Base-by-base conservation (phyloP, 2,888 invertebrate species). In the Mamestra brassicae region DNA sequence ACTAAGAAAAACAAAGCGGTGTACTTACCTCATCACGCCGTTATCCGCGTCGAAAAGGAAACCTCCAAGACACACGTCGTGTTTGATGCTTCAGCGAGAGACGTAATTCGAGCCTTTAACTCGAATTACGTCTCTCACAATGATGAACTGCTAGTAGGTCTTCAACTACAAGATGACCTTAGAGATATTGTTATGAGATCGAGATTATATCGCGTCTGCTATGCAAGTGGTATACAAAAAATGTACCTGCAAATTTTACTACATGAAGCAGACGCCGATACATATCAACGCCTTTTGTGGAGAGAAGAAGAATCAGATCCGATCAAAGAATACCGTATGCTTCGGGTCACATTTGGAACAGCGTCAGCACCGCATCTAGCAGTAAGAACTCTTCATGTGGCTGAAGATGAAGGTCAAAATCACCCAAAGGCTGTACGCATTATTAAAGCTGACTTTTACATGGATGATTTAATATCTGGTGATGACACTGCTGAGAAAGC, bases 201-300 rank as follows among this genome's bases (percentile, higher is more conserved):
- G 81, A 64, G 88, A 47, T 80, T 70, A 26, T 71, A 89, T 38
- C 66, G 55, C 3, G 57, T 89, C 4, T 87, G 84, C 38, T 85
- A 88, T 45, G 84, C 84, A 0, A 72, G 84, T 13, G 88, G 88
- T 54, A 83, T 89, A 7, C 34, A 74, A 60, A 87, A 89, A 72
- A 90, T 91, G 89, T 91, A 89, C 52, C 52, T 88, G 26, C 75
- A 83, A 79, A 38, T 65, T n/a, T 54, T 54, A 34, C 13, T 65
- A 11, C 13, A 50, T 10, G 0, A 64, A 34, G 17, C 61, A 61
- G 66, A 73, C 45, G 52, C 58, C 17, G 55, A 74, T 64, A 42
- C 6, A 0, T 74, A 65, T 65, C 70, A 74, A 42, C 64, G 74
- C 7, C 47, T 74, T n/a, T 8, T 73, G 4, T 73, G 73, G 66